These are phyloP conservation scores for Thrips palmi DNA, from an alignment of 1,140 invertebrate species.

Conservation along the genomic window DNA sequence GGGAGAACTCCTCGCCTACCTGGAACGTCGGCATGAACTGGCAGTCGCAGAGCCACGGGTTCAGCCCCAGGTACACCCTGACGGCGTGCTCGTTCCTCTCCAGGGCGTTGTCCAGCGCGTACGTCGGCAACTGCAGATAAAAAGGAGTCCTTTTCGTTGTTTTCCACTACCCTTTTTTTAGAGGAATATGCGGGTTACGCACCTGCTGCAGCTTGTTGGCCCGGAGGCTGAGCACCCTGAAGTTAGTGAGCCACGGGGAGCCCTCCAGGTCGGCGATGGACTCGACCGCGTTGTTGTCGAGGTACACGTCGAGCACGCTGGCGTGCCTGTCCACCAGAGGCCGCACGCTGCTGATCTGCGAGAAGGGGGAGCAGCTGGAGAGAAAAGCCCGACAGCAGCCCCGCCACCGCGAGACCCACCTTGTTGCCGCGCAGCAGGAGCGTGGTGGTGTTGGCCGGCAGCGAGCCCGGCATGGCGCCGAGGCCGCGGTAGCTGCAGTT, in stretches of 20 bases:
- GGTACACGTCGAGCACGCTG: slow-evolving; percentile 45
- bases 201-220: slow-evolving; percentile 54
- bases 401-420: slow-evolving; percentile 21
- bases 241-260: slow-evolving; percentile 52
- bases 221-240: slow-evolving; percentile 49
- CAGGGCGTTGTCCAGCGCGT: slow-evolving; percentile 58
- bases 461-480: slow-evolving; percentile 26
- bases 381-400: background rate
- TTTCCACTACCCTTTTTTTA: too few relatives aligned
- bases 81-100: slow-evolving; percentile 46
- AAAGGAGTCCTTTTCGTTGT: background rate
- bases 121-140: slow-evolving; percentile 44
- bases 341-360: slow-evolving; percentile 38
- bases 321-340: slow-evolving; percentile 43
- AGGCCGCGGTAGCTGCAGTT: slow-evolving; percentile 33
- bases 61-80: slow-evolving; percentile 43
- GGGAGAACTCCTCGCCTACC: slow-evolving; percentile 18
- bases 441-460: slow-evolving; percentile 35
- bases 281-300: slow-evolving; percentile 53
- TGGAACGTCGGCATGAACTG: slow-evolving; percentile 55
- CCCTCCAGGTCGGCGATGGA: slow-evolving; percentile 52
- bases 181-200: slow-evolving; percentile 15
- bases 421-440: slow-evolving; percentile 33
- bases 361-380: background rate
- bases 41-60: slow-evolving; percentile 69